Base-by-base conservation (phyloP, 2,113 vertebrate genomes). In the Takifugu bimaculatus region DNA sequence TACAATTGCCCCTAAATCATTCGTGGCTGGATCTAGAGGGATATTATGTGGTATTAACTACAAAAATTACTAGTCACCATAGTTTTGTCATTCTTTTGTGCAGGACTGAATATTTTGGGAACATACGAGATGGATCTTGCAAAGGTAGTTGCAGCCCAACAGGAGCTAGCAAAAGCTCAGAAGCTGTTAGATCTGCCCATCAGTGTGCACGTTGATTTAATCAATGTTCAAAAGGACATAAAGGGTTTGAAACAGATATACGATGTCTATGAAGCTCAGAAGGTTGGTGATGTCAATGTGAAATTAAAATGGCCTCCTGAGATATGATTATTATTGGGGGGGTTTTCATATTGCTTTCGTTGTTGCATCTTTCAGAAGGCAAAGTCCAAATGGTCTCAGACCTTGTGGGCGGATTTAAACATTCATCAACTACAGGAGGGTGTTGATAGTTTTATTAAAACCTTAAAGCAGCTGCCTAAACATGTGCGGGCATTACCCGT, bases 321-420 rank as follows among this genome's bases (percentile, higher is more conserved):
- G 13, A 49, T 5, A 29, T 28, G 32, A 48, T 39, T 13, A 48
- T 12, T n/a, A 11, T 58, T 68, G 20, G 20, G 20, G 20, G 20
- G 20, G 20, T 11, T 0, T 54, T 1, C 58, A 4, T 6, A 3
- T 50, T 42, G 55, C 51, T 57, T 39, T 57, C 26, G 70, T 2
- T n/a, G 54, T 57, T 61, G 28, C 54, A 26, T 78, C 35, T 83
- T 58, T 50, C 54, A 99, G 97, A 80, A 69, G 11, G 93, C 95
- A 45, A 97, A 97, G 78, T 76, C 91, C 11, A 88, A 95, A 52
- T 99, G 96, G 97, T 95, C 96, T 26, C 92, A 94, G 89, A 96
- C 93, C 0, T 88, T 98, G 43, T 99, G 97, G 97, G 81, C 86
- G 64, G 90, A 98, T 83, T 91, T 98, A 58, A 89, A 96, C 49